Base-by-base conservation (phyloP, 2,113 vertebrate genomes). In the Eudyptes chrysolophus region DNA sequence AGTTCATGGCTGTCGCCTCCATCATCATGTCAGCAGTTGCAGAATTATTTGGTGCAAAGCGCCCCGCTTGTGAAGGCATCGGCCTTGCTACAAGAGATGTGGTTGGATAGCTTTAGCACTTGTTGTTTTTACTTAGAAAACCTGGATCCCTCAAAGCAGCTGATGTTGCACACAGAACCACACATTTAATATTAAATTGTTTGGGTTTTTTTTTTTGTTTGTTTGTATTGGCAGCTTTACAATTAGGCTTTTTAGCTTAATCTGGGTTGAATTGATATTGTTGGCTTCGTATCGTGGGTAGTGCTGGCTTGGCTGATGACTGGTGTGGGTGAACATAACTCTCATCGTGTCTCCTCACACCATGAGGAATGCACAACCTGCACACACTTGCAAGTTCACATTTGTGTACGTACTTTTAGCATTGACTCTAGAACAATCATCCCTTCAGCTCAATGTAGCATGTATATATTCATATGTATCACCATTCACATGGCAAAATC, bases 1-100 rank as follows among this genome's bases (percentile, higher is more conserved):
- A 29, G 19, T 51, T 60, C 1, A 1, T 17, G 79, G n/a, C 11
- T 11, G 7, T 36, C 7, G 1, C 44, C 46, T 14, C 15, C 48
- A 32, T 54, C 27, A 16, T 40, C 40, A 2, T 0, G 0, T 26
- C 58, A 65, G 32, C 25, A 40, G 25, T 0, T 70, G 36, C 42
- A 70, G 21, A 34, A 27, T 2, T 38, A 22, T 68, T 68, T 68
- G 52, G 24, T 84, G 51, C 46, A 21, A 88, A 83, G n/a, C 2
- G 1, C 32, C 26, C 16, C 2, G 3, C 25, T 78, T 60, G 13
- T 29, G 57, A 84, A 81, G 60, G 38, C 42, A n/a, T 40, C 7
- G 5, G 22, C 60, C 51, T 32, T 51, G 72, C 72, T 52, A 2
- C 32, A 46, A 54, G 42, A 65, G 29, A 15, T 64, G n/a, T 9